A percentile compares a stretch with the other conserved stretches of the same genome.
phyloP scores from a whole-genome alignment of 2,797 vertebrate genomes.

The Microtus obscurus region DNA sequence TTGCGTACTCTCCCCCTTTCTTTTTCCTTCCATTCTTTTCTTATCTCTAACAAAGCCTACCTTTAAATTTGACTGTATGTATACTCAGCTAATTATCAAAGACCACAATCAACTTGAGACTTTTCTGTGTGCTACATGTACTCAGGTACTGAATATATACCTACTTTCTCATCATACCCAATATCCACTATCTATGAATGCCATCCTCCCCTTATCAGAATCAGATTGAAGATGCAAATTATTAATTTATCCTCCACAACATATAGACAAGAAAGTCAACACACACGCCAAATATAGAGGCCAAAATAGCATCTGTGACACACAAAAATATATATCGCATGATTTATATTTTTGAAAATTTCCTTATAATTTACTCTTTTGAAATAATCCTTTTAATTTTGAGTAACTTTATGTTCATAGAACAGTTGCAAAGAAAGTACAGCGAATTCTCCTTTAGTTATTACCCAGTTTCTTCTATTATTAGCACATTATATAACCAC shows the following conservation, averaged over 20 bases:
- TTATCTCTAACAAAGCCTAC: neutral
- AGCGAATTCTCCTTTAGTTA: neutral
- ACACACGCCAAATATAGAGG: neutral
- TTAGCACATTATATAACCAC: neutral
- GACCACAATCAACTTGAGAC: neutral
- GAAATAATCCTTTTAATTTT: neutral
- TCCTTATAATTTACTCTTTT: neutral
- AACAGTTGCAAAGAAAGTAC: slow-evolving; percentile 3
- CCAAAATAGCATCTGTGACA: neutral
- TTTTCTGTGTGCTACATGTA: neutral
- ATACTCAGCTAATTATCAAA: neutral
- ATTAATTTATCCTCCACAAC: neutral
- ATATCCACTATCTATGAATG: neutral
- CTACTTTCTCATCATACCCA: neutral
- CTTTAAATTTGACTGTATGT: slow-evolving; percentile 3
- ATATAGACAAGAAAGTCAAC: neutral
- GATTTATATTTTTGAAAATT: neutral
- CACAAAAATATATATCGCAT: neutral
- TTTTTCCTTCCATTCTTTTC: neutral
- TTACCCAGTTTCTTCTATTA: neutral
- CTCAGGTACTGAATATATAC: slow-evolving; percentile 12
- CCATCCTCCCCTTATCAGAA: neutral
- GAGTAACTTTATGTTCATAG: neutral
- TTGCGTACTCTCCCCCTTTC: neutral
- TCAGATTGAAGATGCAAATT: neutral